phyloP scores from a whole-genome alignment of 2,888 invertebrate genomes.

The Chrysomela aeneicollis region DNA sequence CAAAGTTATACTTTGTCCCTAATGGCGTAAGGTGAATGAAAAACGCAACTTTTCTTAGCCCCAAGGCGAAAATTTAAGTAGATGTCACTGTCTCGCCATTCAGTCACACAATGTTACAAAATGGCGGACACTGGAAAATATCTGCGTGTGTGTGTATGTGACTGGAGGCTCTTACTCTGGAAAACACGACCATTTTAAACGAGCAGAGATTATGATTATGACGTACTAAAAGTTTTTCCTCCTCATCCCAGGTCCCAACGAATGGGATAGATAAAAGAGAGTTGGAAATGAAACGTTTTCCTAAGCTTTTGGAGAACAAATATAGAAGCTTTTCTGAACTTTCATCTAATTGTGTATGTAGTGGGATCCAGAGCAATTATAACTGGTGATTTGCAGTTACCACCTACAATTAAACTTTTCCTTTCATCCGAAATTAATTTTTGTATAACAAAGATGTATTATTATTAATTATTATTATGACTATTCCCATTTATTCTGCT shows the following conservation, averaged over 20 bases:
- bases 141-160: slow-evolving; percentile 1
- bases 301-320: not conserved
- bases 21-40: not conserved
- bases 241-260: slow-evolving; percentile 28
- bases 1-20: not conserved
- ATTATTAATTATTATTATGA: too few relatives aligned
- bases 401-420: too few relatives aligned
- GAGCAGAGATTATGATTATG: slow-evolving; percentile 56
- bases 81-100: slow-evolving; percentile 6
- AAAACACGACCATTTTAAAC: slow-evolving; percentile 46
- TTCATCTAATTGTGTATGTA: too few relatives aligned
- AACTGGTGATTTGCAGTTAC: too few relatives aligned
- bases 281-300: slow-evolving; percentile 24
- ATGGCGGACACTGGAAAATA: slow-evolving; percentile 33
- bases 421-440: too few relatives aligned
- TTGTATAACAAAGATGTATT: too few relatives aligned
- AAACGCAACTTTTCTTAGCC: not conserved
- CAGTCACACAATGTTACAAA: slow-evolving; percentile 34
- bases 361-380: too few relatives aligned
- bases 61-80: not conserved
- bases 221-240: slow-evolving; percentile 46
- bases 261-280: slow-evolving; percentile 41
- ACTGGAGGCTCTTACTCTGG: slow-evolving; percentile 38
- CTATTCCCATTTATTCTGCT: too few relatives aligned
- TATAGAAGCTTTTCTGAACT: too few relatives aligned